Conservation (phyloP, 2,888 invertebrate species). For the Eupithecia subumbrata region DNA sequence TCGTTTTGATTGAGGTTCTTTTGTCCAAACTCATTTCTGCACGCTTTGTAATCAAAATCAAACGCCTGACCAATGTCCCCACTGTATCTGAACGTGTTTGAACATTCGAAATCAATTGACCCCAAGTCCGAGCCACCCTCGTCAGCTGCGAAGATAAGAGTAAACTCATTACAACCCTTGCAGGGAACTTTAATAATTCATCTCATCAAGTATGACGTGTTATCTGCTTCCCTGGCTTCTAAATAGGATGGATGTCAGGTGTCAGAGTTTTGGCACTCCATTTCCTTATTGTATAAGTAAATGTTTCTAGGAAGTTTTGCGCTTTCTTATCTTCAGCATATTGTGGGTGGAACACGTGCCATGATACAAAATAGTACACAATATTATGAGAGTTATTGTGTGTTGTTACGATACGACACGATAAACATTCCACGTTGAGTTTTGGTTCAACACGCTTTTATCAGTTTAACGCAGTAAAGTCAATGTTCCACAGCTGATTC, state of each 20-base stretch:
- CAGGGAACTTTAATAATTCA: constrained; percentile 51
- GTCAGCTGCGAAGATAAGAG: constrained; percentile 48
- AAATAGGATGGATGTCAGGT: constrained; percentile 41
- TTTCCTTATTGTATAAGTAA: constrained; percentile 10
- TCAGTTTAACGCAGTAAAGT: not conserved
- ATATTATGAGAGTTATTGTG: not conserved
- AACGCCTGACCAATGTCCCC: not conserved
- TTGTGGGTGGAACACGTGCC: not conserved
- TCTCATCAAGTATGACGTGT: constrained; percentile 43
- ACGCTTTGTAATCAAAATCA: constrained; percentile 8
- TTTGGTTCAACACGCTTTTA: not conserved
- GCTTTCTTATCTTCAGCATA: not conserved
- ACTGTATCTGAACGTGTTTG: not conserved
- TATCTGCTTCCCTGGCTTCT: constrained; percentile 37
- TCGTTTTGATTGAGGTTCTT: not conserved
- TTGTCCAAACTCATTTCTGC: not conserved
- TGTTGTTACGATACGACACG: not conserved
- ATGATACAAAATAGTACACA: not conserved
- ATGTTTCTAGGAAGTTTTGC: not conserved
- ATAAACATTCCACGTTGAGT: not conserved
- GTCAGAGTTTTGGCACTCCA: constrained; percentile 31
- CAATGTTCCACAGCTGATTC: not conserved
- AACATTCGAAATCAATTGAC: constrained; percentile 45
- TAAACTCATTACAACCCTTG: constrained; percentile 48
- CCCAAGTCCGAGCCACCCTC: constrained; percentile 40